These are phyloP conservation scores for Synanthedon tipuliformis DNA, from an alignment of 2,888 invertebrate genomes.

Conservation along the genomic window DNA sequence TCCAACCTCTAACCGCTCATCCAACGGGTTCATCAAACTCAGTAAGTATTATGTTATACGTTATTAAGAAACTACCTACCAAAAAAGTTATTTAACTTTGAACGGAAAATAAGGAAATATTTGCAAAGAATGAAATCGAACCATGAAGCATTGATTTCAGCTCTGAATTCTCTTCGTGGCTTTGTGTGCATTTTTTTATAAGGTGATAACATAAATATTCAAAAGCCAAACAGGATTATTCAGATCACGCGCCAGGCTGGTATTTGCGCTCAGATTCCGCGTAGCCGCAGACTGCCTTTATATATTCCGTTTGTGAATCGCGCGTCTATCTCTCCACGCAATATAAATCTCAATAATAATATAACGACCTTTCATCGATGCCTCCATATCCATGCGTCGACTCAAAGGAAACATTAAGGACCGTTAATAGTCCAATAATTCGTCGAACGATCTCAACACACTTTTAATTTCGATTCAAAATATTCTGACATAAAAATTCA, in stretches of 20 bases:
- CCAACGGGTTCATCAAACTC: no score
- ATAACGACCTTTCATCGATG: not conserved
- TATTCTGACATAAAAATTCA: no score
- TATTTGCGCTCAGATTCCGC: slow-evolving; percentile 5
- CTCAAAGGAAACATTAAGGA: not conserved
- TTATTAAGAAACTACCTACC: no score
- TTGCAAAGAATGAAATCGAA: no score
- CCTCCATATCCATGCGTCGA: not conserved
- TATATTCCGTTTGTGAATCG: slow-evolving; percentile 4
- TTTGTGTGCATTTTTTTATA: slow-evolving; percentile 28
- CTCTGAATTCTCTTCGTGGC: slow-evolving; percentile 11
- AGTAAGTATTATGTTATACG: no score
- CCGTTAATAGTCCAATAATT: not conserved
- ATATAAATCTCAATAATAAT: slow-evolving; percentile 2
- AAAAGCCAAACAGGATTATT: slow-evolving; percentile 11
- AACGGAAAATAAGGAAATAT: no score
- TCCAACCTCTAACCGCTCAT: no score
- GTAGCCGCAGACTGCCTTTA: slow-evolving; percentile 6
- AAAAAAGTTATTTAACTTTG: no score
- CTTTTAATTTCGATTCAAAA: no score
- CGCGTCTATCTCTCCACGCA: slow-evolving; percentile 1
- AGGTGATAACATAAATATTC: slow-evolving; percentile 36
- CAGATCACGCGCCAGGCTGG: slow-evolving; percentile 6
- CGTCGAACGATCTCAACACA: not conserved
- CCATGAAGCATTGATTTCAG: slow-evolving; percentile 14